Percentiles rank a stretch among this genome's conserved stretches.
Evolutionary conservation across 2,888 invertebrate species (phyloP).

Genomic region (Caenorhabditis sp.): DNA sequence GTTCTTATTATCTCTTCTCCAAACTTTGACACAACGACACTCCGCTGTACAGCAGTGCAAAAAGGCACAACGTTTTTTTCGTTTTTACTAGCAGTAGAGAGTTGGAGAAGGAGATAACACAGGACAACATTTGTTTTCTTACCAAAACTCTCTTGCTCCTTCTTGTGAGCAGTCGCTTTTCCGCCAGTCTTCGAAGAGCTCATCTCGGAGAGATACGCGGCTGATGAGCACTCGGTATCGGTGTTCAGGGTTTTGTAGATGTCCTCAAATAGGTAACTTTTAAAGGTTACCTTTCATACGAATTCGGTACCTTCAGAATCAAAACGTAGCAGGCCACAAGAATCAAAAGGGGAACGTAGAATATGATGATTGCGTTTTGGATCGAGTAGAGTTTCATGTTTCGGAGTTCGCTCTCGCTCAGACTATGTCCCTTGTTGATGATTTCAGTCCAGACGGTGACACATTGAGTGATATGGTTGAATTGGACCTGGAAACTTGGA

Average conservation of each 20-base stretch:
- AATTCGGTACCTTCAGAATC: conserved; percentile 77
- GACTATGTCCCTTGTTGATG: conserved; percentile 28
- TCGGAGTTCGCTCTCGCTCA: conserved; percentile 35
- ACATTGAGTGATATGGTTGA: conserved; percentile 70
- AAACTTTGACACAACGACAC: too few relatives aligned
- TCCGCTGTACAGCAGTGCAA: too few relatives aligned
- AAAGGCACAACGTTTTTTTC: too few relatives aligned
- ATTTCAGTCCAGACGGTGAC: conserved; percentile 73
- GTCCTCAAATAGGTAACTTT: conserved; percentile 58
- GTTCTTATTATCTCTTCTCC: too few relatives aligned
- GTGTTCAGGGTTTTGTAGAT: conserved; percentile 74
- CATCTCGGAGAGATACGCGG: conserved; percentile 72
- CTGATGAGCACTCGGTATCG: conserved; percentile 71
- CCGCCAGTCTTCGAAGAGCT: conserved; percentile 69
- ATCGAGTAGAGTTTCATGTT: conserved; percentile 70
- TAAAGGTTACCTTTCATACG: too few relatives aligned
- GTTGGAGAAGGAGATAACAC: too few relatives aligned
- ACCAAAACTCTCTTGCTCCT: conserved; percentile 67
- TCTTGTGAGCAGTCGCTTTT: conserved; percentile 43
- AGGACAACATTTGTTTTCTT: background rate
- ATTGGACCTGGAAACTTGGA: conserved; percentile 53
- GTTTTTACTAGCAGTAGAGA: too few relatives aligned
- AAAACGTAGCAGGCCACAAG: conserved; percentile 74
- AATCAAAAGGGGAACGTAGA: conserved; percentile 75
- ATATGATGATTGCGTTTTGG: conserved; percentile 68